Evolutionary conservation across 92 coral and sea anemone species (phyloP).

Genomic region (Pocillopora grandis): DNA sequence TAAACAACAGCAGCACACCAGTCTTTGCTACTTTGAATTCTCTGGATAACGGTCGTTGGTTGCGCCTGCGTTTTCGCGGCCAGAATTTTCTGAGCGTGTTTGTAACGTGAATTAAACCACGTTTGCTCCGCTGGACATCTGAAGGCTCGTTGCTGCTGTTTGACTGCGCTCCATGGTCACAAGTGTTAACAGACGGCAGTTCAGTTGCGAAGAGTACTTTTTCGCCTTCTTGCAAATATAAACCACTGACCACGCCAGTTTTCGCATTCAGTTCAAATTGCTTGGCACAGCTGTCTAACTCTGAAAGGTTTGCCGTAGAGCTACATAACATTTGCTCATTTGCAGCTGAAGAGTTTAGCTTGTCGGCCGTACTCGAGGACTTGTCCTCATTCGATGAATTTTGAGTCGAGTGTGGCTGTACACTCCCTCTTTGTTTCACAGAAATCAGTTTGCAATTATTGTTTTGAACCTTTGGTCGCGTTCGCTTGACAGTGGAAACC

Average conservation of each 20-base stretch:
- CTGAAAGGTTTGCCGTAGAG: constrained; percentile 16
- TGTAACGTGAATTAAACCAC: constrained; percentile 1
- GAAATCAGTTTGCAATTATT: constrained; percentile 12
- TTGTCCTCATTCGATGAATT: background rate
- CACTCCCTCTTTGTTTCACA: background rate
- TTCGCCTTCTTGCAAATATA: background rate
- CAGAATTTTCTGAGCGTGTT: constrained; percentile 20
- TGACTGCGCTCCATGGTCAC: too few relatives aligned
- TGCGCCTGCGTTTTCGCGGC: constrained; percentile 19
- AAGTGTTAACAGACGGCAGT: background rate
- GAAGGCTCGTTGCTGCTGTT: constrained; percentile 16
- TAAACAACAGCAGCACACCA: constrained; percentile 68
- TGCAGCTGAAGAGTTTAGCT: background rate
- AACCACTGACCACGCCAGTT: too few relatives aligned
- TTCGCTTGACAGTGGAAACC: constrained; percentile 47
- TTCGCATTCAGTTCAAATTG: background rate
- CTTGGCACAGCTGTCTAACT: background rate
- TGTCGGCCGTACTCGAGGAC: background rate
- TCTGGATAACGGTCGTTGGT: constrained; percentile 45
- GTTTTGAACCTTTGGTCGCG: background rate
- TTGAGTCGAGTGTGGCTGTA: background rate
- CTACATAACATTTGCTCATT: constrained; percentile 13
- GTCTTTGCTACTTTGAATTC: constrained; percentile 90
- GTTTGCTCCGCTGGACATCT: constrained; percentile 1
- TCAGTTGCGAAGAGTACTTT: background rate